Evolutionary conservation across 2,113 vertebrate genomes (phyloP), one percentile per base, ranked within the genome.

Genomic region (Ascaphus truei): DNA sequence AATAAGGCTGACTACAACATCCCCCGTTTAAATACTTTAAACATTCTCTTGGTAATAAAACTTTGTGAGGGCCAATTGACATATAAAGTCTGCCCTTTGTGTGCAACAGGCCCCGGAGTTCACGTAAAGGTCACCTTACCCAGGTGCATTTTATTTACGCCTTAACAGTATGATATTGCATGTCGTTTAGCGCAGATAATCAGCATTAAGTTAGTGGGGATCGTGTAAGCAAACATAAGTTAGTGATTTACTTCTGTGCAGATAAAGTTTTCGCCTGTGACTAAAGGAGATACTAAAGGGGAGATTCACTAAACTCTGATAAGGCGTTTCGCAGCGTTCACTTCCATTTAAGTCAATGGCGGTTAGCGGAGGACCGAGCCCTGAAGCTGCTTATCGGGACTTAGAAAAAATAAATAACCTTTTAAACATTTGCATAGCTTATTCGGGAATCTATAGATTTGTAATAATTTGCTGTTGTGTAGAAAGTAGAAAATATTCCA

Each of bases 1-100:
- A 68, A 59, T 68, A 50, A 37, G 66, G 33, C 56, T 60, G 65
- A 37, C 41, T 50, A 34, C 65, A 51, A 45, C 47, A 22, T 61
- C 56, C 67, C 57, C 47, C 37, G 67, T 61, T 71, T 71, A 71
- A 59, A 71, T 71, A 61, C 57, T 71, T 61, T 71, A 52, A 69
- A 61, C 67, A 50, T 59, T 60, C 55, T 61, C 45, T 10, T 61
- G 57, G 47, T 39, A 41, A 61, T 61, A 71, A 71, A 71, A 51
- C 43, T 57, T 61, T 71, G 67, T 61, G 58, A 61, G 57, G 57
- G 67, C 61, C 56, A 60, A 71, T 71, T 61, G 45, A 60, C 57
- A 61, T 34, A 51, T 52, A 33, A 61, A 61, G 57, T n/a, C 61
- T 63, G 33, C 34, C 45, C 67, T 71, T 71, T 71, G 67, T 71